Evolutionary conservation across 2,888 invertebrate genomes (phyloP).

Genomic region (Litoditis marina): DNA sequence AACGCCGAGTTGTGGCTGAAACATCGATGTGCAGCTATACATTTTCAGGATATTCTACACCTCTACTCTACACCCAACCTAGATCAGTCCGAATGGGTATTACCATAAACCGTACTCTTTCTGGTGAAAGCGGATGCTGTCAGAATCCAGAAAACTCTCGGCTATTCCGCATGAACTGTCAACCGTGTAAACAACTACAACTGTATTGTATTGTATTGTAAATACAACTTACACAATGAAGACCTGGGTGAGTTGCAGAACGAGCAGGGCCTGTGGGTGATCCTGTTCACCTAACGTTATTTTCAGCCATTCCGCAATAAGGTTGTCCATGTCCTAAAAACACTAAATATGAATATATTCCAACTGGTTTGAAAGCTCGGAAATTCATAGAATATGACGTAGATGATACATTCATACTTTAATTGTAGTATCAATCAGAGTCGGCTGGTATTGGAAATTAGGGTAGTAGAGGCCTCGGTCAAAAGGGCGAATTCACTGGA

Average conservation of each 20-base stretch:
- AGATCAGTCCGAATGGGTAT: too few species aligned
- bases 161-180: not conserved
- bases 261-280: constrained; percentile 10
- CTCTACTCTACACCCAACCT: not conserved
- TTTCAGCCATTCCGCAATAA: constrained; percentile 34
- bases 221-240: constrained; percentile 14
- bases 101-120: too few species aligned
- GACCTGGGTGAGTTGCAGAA: constrained; percentile 7
- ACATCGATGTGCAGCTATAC: constrained; percentile 4
- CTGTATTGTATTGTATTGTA: not conserved
- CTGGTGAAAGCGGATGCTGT: too few species aligned
- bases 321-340: constrained; percentile 27
- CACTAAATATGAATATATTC: too few species aligned
- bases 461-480: too few species aligned
- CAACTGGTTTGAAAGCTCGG: too few species aligned
- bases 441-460: too few species aligned
- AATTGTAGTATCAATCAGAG: too few species aligned
- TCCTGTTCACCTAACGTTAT: constrained; percentile 9
- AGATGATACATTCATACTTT: too few species aligned
- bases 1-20: constrained; percentile 25
- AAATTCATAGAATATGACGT: too few species aligned
- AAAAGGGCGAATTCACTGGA: too few species aligned
- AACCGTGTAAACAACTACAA: too few species aligned
- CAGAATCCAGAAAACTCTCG: not conserved
- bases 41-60: not conserved